Evolutionary conservation across 2,797 vertebrate species (phyloP).

Genomic region (Sternarchorhynchus goeldii): DNA sequence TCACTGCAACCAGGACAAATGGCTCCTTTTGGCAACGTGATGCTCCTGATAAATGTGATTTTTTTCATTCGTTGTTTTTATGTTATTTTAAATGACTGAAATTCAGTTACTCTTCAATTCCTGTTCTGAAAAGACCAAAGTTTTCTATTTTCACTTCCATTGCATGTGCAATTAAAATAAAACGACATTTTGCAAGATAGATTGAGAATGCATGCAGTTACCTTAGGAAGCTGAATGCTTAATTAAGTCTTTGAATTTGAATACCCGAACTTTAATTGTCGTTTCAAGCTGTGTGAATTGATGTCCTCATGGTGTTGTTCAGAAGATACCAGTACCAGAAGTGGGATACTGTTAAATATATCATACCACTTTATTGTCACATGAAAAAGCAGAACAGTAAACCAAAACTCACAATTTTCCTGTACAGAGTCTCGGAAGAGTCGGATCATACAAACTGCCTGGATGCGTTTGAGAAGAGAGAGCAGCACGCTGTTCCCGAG

Average conservation of each 20-base stretch:
- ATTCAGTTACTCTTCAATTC: no score
- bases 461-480: conserved; percentile 54
- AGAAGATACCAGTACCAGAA: not conserved
- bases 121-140: no score
- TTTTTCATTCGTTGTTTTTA: not conserved
- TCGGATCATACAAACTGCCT: conserved; percentile 19
- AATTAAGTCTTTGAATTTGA: not conserved
- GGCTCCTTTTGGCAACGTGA: not conserved
- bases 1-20: not conserved
- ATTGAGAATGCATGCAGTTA: no score
- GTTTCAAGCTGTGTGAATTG: not conserved
- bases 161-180: no score
- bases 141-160: no score
- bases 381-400: no score
- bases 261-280: not conserved
- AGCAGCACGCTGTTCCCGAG: conserved; percentile 80
- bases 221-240: not conserved
- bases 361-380: not conserved
- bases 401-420: not conserved
- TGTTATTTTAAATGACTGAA: no score
- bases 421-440: conserved; percentile 63
- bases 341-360: not conserved
- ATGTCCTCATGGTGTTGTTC: not conserved
- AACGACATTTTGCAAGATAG: no score
- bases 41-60: not conserved